Evolutionary conservation across 2,797 vertebrate genomes (phyloP).

Genomic region (Setipinna tenuifilis): DNA sequence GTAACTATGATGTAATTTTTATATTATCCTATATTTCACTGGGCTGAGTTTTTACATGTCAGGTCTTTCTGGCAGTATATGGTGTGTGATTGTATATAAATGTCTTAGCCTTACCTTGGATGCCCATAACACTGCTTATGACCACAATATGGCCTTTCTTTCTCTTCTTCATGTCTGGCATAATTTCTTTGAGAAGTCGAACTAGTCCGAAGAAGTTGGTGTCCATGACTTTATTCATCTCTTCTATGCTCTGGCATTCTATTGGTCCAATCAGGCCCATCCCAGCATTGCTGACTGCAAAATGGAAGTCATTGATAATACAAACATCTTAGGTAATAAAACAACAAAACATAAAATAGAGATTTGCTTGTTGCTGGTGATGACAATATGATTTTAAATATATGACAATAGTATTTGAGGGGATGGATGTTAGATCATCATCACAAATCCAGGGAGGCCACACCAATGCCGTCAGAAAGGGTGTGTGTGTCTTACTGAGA

Average conservation of each 20-base stretch:
- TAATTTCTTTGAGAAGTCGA: slow-evolving; percentile 82
- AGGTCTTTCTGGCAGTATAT: no score
- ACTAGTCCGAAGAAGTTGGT: slow-evolving; percentile 89
- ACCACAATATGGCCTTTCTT: slow-evolving; percentile 87
- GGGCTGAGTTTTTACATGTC: no score
- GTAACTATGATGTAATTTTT: no score
- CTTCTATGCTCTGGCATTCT: slow-evolving; percentile 84
- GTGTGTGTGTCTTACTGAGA: slow-evolving; percentile 72
- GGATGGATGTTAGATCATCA: no score
- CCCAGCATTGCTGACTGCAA: slow-evolving; percentile 85
- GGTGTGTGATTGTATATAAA: background rate
- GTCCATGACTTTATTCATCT: slow-evolving; percentile 88
- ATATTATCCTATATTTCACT: no score
- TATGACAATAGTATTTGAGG: no score
- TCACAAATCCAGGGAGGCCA: no score
- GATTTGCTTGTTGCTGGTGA: no score
- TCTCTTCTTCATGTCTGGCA: slow-evolving; percentile 87
- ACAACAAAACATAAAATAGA: background rate
- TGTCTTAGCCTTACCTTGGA: slow-evolving; percentile 74
- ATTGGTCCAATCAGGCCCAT: slow-evolving; percentile 86
- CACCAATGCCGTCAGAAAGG: no score
- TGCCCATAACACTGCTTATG: slow-evolving; percentile 88
- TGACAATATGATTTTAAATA: no score
- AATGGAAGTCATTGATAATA: slow-evolving; percentile 16
- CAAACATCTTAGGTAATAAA: background rate